Conservation (phyloP, 2,113 vertebrate species). For the Paraplagusia blochii region DNA sequence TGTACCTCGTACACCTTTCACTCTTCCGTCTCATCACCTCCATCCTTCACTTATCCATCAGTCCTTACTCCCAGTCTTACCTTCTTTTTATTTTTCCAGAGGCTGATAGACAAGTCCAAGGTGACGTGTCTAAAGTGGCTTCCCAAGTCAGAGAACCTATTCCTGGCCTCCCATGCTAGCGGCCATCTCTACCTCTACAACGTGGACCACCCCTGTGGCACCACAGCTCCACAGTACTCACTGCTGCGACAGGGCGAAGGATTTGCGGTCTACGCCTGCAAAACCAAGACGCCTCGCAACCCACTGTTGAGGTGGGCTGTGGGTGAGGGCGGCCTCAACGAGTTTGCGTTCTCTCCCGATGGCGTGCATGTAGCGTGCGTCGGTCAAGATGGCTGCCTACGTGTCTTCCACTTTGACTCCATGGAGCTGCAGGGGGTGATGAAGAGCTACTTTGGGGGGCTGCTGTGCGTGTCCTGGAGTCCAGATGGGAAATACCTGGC, state of each 20-base stretch:
- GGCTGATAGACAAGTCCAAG: slow-evolving; percentile 92
- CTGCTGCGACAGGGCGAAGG: slow-evolving; percentile 87
- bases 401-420: slow-evolving; percentile 89
- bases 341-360: slow-evolving; percentile 89
- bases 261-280: slow-evolving; percentile 87
- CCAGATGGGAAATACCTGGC: slow-evolving; percentile 89
- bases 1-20: background rate
- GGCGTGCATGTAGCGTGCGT: slow-evolving; percentile 89
- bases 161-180: slow-evolving; percentile 87
- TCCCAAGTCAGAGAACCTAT: slow-evolving; percentile 85
- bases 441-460: slow-evolving; percentile 92
- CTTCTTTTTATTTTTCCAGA: slow-evolving; percentile 65
- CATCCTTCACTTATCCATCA: background rate
- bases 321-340: slow-evolving; percentile 86
- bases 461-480: slow-evolving; percentile 93
- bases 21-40: too few relatives aligned
- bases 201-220: slow-evolving; percentile 81
- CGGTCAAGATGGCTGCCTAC: slow-evolving; percentile 88
- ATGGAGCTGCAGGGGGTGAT: slow-evolving; percentile 91
- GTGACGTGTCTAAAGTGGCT: slow-evolving; percentile 89
- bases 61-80: background rate
- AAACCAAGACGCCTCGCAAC: slow-evolving; percentile 86
- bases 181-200: slow-evolving; percentile 94
- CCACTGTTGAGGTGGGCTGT: slow-evolving; percentile 88
- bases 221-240: slow-evolving; percentile 80